These are phyloP conservation scores for Urophycis tenuis DNA, from an alignment of 2,797 vertebrate species.

Conservation along the genomic window DNA sequence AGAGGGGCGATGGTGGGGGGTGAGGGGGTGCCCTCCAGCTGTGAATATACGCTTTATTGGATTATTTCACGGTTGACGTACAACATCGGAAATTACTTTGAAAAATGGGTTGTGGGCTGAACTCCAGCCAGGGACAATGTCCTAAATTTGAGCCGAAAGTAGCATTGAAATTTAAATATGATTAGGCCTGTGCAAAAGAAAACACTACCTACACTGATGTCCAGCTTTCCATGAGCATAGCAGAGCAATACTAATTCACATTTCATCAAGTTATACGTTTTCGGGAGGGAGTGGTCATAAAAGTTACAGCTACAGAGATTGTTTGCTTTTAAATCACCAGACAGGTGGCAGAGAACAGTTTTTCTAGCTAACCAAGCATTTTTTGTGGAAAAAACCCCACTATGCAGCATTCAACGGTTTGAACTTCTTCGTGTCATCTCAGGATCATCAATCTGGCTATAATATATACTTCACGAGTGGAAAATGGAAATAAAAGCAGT, in stretches of 20 bases:
- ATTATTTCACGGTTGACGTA: conserved; percentile 56
- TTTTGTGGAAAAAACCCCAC: not conserved
- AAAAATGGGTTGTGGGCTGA: conserved; percentile 1
- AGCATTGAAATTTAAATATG: not conserved
- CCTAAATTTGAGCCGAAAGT: not conserved
- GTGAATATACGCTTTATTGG: conserved; percentile 34
- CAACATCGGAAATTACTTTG: conserved; percentile 22
- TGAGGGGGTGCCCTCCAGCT: conserved; percentile 41
- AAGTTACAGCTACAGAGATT: not conserved
- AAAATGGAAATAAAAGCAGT: not conserved
- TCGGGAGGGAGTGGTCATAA: not conserved
- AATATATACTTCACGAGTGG: not conserved
- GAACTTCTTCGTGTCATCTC: not conserved
- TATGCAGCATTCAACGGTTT: not conserved
- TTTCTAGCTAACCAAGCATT: not conserved
- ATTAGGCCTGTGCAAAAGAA: not conserved
- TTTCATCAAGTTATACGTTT: not conserved
- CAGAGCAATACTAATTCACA: not conserved
- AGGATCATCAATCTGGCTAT: not conserved
- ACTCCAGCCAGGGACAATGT: not conserved
- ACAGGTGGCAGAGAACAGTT: not conserved
- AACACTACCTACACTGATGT: not conserved
- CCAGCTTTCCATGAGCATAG: not conserved
- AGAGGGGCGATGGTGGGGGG: conserved; percentile 12
- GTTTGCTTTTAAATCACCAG: not conserved